Base-by-base conservation (phyloP, 2,113 vertebrate species). In the Puffinus mauretanicus region DNA sequence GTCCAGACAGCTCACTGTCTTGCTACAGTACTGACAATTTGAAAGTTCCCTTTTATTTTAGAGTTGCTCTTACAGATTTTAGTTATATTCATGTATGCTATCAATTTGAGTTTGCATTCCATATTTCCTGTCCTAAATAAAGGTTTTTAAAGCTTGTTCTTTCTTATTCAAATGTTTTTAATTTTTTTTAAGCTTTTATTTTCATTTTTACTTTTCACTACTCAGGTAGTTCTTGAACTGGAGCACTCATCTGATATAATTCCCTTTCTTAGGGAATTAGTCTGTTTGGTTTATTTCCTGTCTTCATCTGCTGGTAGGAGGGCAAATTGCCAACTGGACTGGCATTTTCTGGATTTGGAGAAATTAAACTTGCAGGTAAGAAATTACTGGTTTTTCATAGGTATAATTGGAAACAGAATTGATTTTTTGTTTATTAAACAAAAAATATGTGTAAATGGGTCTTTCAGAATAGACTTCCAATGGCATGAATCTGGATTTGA, bases 321-420 rank as follows among this genome's bases (percentile, higher is more conserved):
- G 94, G 94, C 95, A 96, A 83, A 96, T 96, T 96, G 96, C 96
- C 88, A 92, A 86, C 76, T 97, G 92, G 90, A 88, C 90, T 96
- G 92, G 95, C 96, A 95, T 96, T 95, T 94, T 94, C 96, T 96
- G 93, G 94, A 95, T 97, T 96, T 95, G 95, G 95, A 96, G 93
- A 96, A 97, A 97, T 97, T 96, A 96, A 96, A 86, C 90, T 62
- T 90, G 90, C 96, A 96, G 96, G 93, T 97, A 97, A 97, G 96
- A 95, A 96, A 58, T 90, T 90, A 86, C 46, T 92, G 60, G 26
- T 90, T 96, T 94, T 96, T 94, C 38, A 24, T 34, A 96, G 95
- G 90, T 76, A 9, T 95, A 88, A 80, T 14, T 91, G 40, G 79
- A 92, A 96, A 85, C 34, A 82, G 44, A 87, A 72, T 32, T 91